A percentile compares a stretch with the other conserved stretches of the same genome.
Conservation (phyloP, 2,888 invertebrate species). For the Himalopsyche japonica region DNA sequence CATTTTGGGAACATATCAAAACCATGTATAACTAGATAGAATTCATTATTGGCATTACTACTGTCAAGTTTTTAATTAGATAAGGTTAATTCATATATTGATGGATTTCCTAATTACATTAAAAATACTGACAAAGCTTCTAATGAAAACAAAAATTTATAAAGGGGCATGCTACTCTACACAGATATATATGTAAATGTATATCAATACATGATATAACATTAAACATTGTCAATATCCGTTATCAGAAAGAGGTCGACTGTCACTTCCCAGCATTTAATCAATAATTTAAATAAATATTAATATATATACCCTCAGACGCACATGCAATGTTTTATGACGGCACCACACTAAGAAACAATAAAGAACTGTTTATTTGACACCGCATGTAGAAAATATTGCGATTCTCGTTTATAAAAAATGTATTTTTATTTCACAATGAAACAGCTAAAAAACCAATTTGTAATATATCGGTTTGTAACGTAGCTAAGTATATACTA, state of each 20-base stretch:
- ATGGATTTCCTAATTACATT: too few relatives aligned
- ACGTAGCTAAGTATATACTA: too few relatives aligned
- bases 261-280: not conserved
- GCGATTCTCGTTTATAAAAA: too few relatives aligned
- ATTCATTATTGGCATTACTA: too few relatives aligned
- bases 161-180: not conserved
- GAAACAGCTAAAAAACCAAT: too few relatives aligned
- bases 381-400: too few relatives aligned
- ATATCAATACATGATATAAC: not conserved
- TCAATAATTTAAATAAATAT: not conserved
- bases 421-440: too few relatives aligned
- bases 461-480: too few relatives aligned
- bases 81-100: too few relatives aligned
- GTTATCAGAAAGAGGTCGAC: not conserved
- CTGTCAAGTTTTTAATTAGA: too few relatives aligned
- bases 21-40: too few relatives aligned
- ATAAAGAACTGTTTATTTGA: not conserved
- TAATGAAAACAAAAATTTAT: not conserved
- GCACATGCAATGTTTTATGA: not conserved
- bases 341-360: not conserved
- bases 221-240: not conserved
- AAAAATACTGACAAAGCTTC: not conserved
- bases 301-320: not conserved
- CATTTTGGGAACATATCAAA: too few relatives aligned
- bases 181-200: not conserved